Conservation (phyloP, 2,113 vertebrate species). For the Seriola quinqueradiata region DNA sequence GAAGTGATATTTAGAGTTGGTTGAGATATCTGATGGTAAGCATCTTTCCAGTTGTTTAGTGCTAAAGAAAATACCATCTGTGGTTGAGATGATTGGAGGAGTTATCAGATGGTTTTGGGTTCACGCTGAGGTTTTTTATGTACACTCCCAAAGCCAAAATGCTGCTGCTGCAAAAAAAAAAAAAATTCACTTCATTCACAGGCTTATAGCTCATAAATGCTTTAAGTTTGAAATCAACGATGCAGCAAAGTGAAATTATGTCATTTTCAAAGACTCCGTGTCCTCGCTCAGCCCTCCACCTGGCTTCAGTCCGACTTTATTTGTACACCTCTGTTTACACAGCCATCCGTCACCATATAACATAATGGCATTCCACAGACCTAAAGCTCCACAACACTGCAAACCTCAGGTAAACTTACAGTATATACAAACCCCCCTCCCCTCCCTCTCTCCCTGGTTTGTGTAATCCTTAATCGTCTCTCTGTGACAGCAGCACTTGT, state of each 20-base stretch:
- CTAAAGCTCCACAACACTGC: slow-evolving; percentile 24
- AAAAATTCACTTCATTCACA: neutral
- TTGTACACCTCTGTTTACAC: slow-evolving; percentile 67
- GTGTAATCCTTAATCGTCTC: slow-evolving; percentile 24
- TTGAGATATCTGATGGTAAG: neutral
- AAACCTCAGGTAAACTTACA: slow-evolving; percentile 53
- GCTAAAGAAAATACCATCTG: neutral
- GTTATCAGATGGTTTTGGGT: neutral
- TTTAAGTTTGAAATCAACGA: neutral
- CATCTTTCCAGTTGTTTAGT: neutral
- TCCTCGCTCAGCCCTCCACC: neutral
- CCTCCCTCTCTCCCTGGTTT: slow-evolving; percentile 22
- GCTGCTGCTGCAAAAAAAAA: too few species aligned
- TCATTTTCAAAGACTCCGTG: neutral
- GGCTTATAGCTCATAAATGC: neutral
- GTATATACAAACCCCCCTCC: slow-evolving; percentile 38
- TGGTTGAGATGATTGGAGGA: neutral
- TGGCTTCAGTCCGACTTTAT: slow-evolving; percentile 56
- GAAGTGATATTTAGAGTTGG: neutral
- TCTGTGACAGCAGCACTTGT: neutral
- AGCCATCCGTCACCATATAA: slow-evolving; percentile 50
- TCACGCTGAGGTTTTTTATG: neutral
- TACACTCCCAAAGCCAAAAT: too few species aligned
- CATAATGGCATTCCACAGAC: slow-evolving; percentile 60
- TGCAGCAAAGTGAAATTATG: neutral